phyloP scores from a whole-genome alignment of 2,888 invertebrate species.

The Tubiluchus corallicola region DNA sequence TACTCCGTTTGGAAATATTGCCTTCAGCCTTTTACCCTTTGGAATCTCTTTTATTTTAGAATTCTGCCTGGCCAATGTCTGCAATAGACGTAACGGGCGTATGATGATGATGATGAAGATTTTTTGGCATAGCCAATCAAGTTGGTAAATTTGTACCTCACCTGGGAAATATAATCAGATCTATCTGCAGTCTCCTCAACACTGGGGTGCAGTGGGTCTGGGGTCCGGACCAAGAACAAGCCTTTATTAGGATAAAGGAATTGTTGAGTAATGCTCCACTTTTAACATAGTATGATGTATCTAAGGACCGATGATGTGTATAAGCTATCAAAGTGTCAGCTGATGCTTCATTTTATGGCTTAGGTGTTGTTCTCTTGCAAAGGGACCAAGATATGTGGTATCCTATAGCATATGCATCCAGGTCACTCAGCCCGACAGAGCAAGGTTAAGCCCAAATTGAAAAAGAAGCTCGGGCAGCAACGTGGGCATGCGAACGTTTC shows the following conservation, averaged over 20 bases:
- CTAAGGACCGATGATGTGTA: no score
- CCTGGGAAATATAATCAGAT: slow-evolving; percentile 7
- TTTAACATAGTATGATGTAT: slow-evolving; percentile 20
- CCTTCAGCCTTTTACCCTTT: slow-evolving; percentile 14
- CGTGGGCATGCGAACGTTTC: not conserved
- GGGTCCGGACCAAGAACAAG: slow-evolving; percentile 11
- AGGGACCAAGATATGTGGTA: slow-evolving; percentile 15
- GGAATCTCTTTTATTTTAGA: slow-evolving; percentile 5
- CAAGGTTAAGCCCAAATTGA: slow-evolving; percentile 25
- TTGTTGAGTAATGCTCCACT: slow-evolving; percentile 17
- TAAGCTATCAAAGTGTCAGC: slow-evolving; percentile 16
- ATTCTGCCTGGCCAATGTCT: not conserved
- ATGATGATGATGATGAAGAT: slow-evolving; percentile 12
- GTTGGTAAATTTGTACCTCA: slow-evolving; percentile 6
- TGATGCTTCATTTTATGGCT: slow-evolving; percentile 21
- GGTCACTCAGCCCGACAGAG: slow-evolving; percentile 20
- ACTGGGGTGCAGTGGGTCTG: slow-evolving; percentile 5
- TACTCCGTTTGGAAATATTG: slow-evolving; percentile 16
- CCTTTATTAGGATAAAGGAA: slow-evolving; percentile 19
- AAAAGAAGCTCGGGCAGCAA: slow-evolving; percentile 23
- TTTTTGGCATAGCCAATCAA: slow-evolving; percentile 6
- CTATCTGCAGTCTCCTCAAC: slow-evolving; percentile 8
- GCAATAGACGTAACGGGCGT: slow-evolving; percentile 5
- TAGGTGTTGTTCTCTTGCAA: slow-evolving; percentile 22
- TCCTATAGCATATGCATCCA: slow-evolving; percentile 24